Base-by-base conservation (phyloP, 2,113 vertebrate genomes). In the Tenebrosternarchus preto region DNA sequence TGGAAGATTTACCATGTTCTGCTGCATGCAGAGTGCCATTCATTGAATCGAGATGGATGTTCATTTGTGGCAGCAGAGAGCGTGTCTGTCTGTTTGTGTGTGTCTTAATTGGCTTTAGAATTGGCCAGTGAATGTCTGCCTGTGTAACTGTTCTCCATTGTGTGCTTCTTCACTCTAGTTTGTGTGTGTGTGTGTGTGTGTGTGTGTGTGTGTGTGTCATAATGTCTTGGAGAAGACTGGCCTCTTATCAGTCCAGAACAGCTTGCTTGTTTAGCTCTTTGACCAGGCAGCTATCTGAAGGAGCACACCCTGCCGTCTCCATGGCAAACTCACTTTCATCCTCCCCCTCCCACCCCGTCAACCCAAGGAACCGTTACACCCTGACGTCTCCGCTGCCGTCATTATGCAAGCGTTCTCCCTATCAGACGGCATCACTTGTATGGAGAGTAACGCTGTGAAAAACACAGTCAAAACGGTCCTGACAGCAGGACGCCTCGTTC, bases 221-320 rank as follows among this genome's bases (percentile, higher is more conserved):
- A 12, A 56, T 20, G 22, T 20, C n/a, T 73, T 4, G 43, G 61
- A 75, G 77, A n/a, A 46, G 63, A n/a, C 22, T 22, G 46, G 63
- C 12, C 46, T 61, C 80, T 84, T 87, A 87, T 87, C 86, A 84
- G 46, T 81, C n/a, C 78, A 46, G 27, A 39, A 8, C 84, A 87
- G 82, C 80, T 78, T 63, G 43, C 53, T 63, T 63, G 72, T 67
- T 39, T 19, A 31, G 55, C 61, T 70, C 63, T n/a, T 67, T 50
- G 63, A 27, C 67, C 66, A 66, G 12, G 25, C 25, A 4, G 74
- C 67, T 84, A 85, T 87, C 86, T 78, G 80, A 72, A 70, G 20
- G 6, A 74, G 46, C 76, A 80, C 76, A 53, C 43, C 59, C 73
- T 55, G 15, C 43, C 67, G 50, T 67, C 60, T 67, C 67, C 61